Base-by-base conservation (phyloP, 1,140 invertebrate species). In the Eufriesea mexicana region DNA sequence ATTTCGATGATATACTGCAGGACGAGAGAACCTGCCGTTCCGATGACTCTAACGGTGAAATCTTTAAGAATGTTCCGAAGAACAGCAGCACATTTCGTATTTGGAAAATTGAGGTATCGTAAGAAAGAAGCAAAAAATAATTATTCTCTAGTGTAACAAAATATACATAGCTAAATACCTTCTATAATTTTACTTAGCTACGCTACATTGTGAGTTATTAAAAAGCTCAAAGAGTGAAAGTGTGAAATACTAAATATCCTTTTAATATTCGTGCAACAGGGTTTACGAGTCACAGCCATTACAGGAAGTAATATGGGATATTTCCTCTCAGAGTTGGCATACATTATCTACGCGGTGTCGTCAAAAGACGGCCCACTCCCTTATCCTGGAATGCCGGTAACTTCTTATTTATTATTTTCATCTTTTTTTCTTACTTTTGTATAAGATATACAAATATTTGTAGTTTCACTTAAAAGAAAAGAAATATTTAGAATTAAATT, bases 271-370 rank as follows among this genome's bases (percentile, higher is more conserved):
- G 45, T 71, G 45, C 42, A 49, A 8, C 93, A 98, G 97, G 97
- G 98, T 89, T 95, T 98, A 88, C 96, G 96, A 55, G 95, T 98
- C 16, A 96, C 97, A 66, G 94, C 97, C 23, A 93, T 98, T 20
- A 96, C 97, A 35, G 95, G 96, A 89, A 96, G 96, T 73, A 96
- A 98, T 91, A 97, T 97, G 93, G 98, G 98, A 42, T 96, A 95
- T 72, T 98, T 99, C 94, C 96, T 97, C 92, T 96, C 97, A 89
- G 97, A 96, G 47, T 97, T 98, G 84, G 97, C 97, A 1, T 99
- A 98, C 93, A 96, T 99, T 72, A 95, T 98, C 84, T 97, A 98
- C 90, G 97, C 97, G 20, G 97, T 97, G 70, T 97, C 96, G 1
- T 94, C 96, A 83, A 95, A 91, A 89, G 92, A 93, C 87, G 91